phyloP scores from a whole-genome alignment of 2,113 vertebrate genomes.

The Bostrychus sinensis region DNA sequence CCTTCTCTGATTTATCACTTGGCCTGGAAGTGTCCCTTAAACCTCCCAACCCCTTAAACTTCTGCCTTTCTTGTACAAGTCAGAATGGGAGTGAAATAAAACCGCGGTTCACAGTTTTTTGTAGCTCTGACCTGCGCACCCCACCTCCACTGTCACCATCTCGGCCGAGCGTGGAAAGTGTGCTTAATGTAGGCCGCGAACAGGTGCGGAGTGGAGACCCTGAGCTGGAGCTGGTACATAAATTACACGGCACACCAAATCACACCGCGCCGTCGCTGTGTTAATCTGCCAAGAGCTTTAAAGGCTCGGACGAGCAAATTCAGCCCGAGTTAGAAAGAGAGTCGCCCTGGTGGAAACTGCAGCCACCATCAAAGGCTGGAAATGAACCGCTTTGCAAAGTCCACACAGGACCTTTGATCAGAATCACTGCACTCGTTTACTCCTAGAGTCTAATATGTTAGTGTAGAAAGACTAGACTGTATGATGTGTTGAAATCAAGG shows the following conservation, averaged over 20 bases:
- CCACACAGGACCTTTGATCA: background rate
- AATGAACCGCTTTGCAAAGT: background rate
- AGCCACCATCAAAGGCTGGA: slow-evolving; percentile 28
- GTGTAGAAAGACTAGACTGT: too few relatives aligned
- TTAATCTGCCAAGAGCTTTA: slow-evolving; percentile 77
- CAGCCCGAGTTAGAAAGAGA: slow-evolving; percentile 34
- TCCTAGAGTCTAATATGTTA: background rate
- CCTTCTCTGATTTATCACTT: slow-evolving; percentile 68
- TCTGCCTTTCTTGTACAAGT: slow-evolving; percentile 46
- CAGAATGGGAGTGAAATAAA: slow-evolving; percentile 48
- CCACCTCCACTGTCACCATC: slow-evolving; percentile 51
- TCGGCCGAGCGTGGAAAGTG: slow-evolving; percentile 47
- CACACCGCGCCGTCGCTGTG: slow-evolving; percentile 58
- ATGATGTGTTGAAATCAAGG: background rate
- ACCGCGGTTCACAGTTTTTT: slow-evolving; percentile 31
- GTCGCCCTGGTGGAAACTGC: slow-evolving; percentile 13
- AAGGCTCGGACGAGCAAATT: slow-evolving; percentile 67
- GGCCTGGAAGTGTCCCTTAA: slow-evolving; percentile 56
- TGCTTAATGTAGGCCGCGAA: slow-evolving; percentile 60
- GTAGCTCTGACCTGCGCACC: slow-evolving; percentile 43
- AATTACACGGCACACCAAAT: slow-evolving; percentile 70
- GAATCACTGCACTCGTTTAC: background rate
- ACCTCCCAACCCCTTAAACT: slow-evolving; percentile 15
- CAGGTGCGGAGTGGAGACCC: slow-evolving; percentile 73
- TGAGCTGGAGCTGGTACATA: slow-evolving; percentile 68